Conservation (phyloP, 2,797 vertebrate species). For the Periophthalmus magnuspinnatus region DNA sequence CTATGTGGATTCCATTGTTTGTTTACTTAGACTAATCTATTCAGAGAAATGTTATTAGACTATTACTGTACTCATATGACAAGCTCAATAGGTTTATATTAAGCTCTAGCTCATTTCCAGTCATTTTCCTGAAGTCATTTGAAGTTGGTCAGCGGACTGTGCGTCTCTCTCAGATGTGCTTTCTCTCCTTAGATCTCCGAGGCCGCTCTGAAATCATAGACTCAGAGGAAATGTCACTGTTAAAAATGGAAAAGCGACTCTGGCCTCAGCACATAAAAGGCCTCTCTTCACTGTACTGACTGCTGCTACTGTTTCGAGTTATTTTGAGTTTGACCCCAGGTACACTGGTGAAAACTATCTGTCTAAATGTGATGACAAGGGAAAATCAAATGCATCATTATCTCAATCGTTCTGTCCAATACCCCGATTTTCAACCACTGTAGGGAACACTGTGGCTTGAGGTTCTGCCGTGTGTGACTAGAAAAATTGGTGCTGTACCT, state of each 20-base stretch:
- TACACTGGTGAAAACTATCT: not conserved
- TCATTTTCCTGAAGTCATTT: slow-evolving; percentile 18
- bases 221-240: slow-evolving; percentile 72
- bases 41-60: slow-evolving; percentile 10
- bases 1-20: slow-evolving; percentile 16
- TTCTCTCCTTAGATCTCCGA: slow-evolving; percentile 55
- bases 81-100: slow-evolving; percentile 20
- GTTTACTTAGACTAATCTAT: slow-evolving; percentile 10
- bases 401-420: not conserved
- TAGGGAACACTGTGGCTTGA: not conserved
- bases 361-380: not conserved
- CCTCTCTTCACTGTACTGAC: slow-evolving; percentile 37
- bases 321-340: slow-evolving; percentile 6
- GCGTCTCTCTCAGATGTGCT: slow-evolving; percentile 8
- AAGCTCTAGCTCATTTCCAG: slow-evolving; percentile 24
- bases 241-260: slow-evolving; percentile 68
- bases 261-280: slow-evolving; percentile 63
- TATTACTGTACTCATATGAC: slow-evolving; percentile 18
- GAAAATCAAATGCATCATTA: not conserved
- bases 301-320: slow-evolving; percentile 16
- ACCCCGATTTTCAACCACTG: no score
- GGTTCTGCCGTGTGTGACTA: no score
- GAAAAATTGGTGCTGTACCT: no score
- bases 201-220: slow-evolving; percentile 57
- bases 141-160: slow-evolving; percentile 26